Conservation (phyloP, 1,140 invertebrate genomes). For the Hermetia illucens region DNA sequence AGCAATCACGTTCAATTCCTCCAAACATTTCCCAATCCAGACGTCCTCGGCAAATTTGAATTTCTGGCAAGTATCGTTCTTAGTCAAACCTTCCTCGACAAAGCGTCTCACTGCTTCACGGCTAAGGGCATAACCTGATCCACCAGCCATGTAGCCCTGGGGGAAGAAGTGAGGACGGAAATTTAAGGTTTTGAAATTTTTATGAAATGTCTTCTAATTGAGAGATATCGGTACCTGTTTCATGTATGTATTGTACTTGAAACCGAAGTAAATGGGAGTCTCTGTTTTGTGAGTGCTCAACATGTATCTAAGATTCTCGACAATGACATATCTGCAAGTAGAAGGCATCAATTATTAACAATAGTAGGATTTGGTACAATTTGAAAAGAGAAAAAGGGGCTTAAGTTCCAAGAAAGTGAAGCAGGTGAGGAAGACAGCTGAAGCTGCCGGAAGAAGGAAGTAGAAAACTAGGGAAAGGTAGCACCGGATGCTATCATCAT, state of each 20-base stretch:
- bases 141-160: slow-evolving; percentile 90
- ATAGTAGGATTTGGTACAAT: no score
- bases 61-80: slow-evolving; percentile 52
- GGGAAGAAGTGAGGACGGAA: not conserved
- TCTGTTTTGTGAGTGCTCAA: slow-evolving; percentile 52
- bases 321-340: slow-evolving; percentile 47
- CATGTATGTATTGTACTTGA: slow-evolving; percentile 70
- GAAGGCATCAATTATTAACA: not conserved
- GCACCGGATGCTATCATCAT: no score
- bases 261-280: slow-evolving; percentile 74
- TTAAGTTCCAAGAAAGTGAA: no score
- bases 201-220: not conserved
- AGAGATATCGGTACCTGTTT: slow-evolving; percentile 32
- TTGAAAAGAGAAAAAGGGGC: no score
- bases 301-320: slow-evolving; percentile 87
- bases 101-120: slow-evolving; percentile 57
- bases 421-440: no score
- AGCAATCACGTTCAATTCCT: slow-evolving; percentile 70
- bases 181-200: not conserved
- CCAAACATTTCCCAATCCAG: slow-evolving; percentile 80
- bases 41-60: slow-evolving; percentile 77
- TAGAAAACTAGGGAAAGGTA: no score
- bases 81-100: slow-evolving; percentile 51
- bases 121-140: slow-evolving; percentile 84
- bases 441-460: no score